Evolutionary conservation across 2,113 vertebrate species (phyloP).

Genomic region (Pteruthius melanotis): DNA sequence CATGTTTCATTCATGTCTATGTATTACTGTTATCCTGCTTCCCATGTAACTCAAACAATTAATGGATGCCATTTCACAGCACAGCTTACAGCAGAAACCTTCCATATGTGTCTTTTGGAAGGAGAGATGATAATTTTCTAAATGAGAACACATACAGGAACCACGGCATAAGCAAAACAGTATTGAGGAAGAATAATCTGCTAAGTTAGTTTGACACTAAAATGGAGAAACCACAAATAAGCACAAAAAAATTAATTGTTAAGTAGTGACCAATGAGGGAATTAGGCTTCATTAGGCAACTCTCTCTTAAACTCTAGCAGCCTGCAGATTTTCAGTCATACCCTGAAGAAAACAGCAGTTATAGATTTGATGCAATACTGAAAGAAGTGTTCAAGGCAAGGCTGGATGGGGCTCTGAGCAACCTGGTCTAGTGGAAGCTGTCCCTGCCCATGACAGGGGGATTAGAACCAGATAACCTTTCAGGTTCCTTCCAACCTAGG

Average conservation of each 20-base stretch:
- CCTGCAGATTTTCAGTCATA: background rate
- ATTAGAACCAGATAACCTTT: background rate
- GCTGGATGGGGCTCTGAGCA: background rate
- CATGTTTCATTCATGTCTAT: conserved; percentile 31
- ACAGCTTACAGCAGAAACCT: background rate
- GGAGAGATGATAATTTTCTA: background rate
- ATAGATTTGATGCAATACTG: background rate
- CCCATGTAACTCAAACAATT: conserved; percentile 21
- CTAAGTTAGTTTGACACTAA: background rate
- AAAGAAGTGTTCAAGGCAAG: background rate
- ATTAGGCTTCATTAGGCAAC: background rate
- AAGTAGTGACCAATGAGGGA: background rate
- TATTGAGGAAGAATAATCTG: background rate
- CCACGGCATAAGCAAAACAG: background rate
- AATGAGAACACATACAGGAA: background rate
- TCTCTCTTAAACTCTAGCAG: background rate
- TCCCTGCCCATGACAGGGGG: background rate
- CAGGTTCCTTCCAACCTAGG: background rate
- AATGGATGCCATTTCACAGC: background rate
- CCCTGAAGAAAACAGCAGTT: background rate
- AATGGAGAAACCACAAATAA: background rate
- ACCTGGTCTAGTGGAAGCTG: background rate
- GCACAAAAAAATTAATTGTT: background rate
- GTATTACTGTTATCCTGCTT: background rate
- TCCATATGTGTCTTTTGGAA: background rate